Evolutionary conservation across 2,888 invertebrate genomes (phyloP).

Genomic region (Ariolimax columbianus): DNA sequence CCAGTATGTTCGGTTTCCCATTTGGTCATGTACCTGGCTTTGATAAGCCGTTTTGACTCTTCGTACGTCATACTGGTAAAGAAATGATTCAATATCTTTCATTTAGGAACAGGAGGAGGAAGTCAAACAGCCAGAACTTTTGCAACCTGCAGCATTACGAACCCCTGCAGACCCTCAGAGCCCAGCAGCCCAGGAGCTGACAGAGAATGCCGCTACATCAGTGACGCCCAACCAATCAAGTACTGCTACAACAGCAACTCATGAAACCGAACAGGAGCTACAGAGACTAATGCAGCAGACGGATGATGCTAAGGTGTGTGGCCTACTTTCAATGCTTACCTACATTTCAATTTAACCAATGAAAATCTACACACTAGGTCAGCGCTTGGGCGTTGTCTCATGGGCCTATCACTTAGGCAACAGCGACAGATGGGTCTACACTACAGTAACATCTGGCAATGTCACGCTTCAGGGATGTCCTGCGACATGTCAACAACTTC

Average conservation of each 20-base stretch:
- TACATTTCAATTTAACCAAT: neutral
- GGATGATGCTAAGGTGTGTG: slow-evolving; percentile 74
- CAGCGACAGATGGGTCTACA: too few relatives aligned
- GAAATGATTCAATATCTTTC: neutral
- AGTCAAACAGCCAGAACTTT: neutral
- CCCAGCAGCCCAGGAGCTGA: slow-evolving; percentile 35
- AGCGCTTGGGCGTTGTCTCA: too few relatives aligned
- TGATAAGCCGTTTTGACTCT: too few relatives aligned
- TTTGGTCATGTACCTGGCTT: too few relatives aligned
- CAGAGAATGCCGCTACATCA: slow-evolving; percentile 49
- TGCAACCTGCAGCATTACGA: neutral
- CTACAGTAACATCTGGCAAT: too few relatives aligned
- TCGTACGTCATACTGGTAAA: too few relatives aligned
- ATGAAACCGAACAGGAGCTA: slow-evolving; percentile 65
- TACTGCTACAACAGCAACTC: slow-evolving; percentile 33
- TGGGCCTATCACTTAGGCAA: too few relatives aligned
- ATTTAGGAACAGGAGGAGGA: slow-evolving; percentile 38
- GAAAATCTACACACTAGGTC: too few relatives aligned
- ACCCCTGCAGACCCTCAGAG: neutral
- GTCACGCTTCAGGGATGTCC: too few relatives aligned
- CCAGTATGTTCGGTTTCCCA: too few relatives aligned
- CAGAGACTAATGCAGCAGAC: slow-evolving; percentile 73
- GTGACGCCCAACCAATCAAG: slow-evolving; percentile 42
- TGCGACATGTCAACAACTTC: too few relatives aligned
- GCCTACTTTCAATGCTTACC: too few relatives aligned